These are phyloP conservation scores for Ctenosaura bakeri DNA, from an alignment of 2,797 vertebrate genomes.

Conservation along the genomic window DNA sequence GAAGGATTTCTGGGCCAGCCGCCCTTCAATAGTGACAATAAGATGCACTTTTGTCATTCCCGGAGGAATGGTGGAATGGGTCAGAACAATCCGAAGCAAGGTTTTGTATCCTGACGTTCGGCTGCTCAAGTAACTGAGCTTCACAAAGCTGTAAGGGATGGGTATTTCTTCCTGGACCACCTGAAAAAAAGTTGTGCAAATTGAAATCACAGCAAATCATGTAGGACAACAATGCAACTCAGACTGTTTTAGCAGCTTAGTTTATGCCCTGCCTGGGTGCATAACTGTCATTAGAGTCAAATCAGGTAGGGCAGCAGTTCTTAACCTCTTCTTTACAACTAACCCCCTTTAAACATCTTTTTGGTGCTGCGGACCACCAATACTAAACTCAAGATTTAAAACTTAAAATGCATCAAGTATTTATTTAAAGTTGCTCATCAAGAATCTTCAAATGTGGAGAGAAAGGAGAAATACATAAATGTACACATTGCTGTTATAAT, in stretches of 20 bases:
- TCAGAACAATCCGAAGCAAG: slow-evolving; percentile 91
- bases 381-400: no score
- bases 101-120: slow-evolving; percentile 93
- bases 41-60: slow-evolving; percentile 95
- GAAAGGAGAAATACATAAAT: no score
- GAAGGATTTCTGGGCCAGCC: slow-evolving; percentile 95
- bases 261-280: neutral
- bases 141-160: slow-evolving; percentile 93
- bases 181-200: slow-evolving; percentile 73
- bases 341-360: no score
- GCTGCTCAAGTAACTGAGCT: slow-evolving; percentile 94
- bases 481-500: no score
- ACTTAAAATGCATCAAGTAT: no score
- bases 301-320: neutral
- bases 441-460: no score
- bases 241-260: slow-evolving; percentile 12
- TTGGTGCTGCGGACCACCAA: no score
- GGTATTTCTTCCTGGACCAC: slow-evolving; percentile 94
- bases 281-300: neutral
- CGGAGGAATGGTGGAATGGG: slow-evolving; percentile 85
- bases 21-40: slow-evolving; percentile 89
- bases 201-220: neutral
- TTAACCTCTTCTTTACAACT: no score
- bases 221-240: neutral
- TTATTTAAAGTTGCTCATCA: no score